Conservation (phyloP, 2,113 vertebrate genomes). For the Aphelocoma coerulescens region DNA sequence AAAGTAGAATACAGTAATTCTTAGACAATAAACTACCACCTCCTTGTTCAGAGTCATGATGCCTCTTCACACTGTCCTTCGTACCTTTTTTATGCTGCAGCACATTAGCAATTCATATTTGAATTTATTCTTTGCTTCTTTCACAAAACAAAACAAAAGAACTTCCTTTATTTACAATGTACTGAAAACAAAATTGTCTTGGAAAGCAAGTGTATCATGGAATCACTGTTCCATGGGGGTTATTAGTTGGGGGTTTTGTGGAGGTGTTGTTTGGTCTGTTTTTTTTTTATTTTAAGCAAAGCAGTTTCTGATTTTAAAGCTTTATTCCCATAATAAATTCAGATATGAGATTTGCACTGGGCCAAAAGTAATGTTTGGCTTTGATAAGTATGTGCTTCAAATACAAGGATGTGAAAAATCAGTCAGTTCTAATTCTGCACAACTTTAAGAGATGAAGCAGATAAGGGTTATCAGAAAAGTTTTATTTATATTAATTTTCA, state of each 20-base stretch:
- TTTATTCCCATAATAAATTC: background rate
- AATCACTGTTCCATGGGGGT: background rate
- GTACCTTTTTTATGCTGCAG: background rate
- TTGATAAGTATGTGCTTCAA: background rate
- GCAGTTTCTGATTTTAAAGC: background rate
- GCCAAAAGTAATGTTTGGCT: background rate
- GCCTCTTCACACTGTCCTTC: background rate
- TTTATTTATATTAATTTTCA: background rate
- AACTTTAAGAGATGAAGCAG: background rate
- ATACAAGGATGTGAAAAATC: background rate
- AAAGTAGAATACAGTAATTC: background rate
- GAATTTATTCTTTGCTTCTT: background rate
- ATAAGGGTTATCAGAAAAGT: background rate
- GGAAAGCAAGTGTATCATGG: background rate
- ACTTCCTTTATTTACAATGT: background rate
- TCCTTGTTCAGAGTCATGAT: background rate
- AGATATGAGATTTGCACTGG: background rate
- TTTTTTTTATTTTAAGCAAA: background rate
- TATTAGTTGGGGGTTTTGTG: background rate
- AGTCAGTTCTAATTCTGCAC: background rate
- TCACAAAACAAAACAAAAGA: background rate
- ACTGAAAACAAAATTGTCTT: background rate
- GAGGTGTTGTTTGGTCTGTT: background rate
- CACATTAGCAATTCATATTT: background rate
- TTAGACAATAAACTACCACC: background rate